These are phyloP conservation scores for Philaethria dido DNA, from an alignment of 2,888 invertebrate species.

Conservation along the genomic window DNA sequence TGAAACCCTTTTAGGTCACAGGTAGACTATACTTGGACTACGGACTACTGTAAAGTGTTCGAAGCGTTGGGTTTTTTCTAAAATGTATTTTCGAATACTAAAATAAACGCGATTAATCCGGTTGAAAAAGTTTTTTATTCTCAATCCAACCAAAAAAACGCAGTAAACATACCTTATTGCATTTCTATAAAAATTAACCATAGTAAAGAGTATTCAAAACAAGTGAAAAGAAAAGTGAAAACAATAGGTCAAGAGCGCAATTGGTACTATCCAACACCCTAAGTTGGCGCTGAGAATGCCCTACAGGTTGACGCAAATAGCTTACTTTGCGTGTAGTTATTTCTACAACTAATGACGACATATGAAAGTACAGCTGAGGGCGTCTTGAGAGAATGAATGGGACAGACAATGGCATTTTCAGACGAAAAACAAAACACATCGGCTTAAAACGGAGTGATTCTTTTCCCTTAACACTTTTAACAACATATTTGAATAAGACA, in stretches of 20 bases:
- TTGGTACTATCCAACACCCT: conserved; percentile 29
- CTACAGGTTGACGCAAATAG: conserved; percentile 34
- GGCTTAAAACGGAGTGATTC: conserved; percentile 15
- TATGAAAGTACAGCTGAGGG: conserved; percentile 33
- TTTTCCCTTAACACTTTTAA: background rate
- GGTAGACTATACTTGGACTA: no score
- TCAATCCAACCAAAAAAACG: background rate
- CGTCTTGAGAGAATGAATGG: conserved; percentile 36
- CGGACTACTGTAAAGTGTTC: no score
- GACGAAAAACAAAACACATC: conserved; percentile 3
- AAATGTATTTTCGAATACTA: no score
- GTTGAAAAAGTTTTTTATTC: background rate
- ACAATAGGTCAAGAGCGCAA: conserved; percentile 28
- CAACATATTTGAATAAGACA: background rate
- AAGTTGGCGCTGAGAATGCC: conserved; percentile 25
- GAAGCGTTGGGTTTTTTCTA: no score
- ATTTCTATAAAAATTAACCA: background rate
- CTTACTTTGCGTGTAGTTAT: conserved; percentile 33
- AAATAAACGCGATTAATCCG: no score
- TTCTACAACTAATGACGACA: conserved; percentile 38
- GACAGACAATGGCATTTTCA: conserved; percentile 27
- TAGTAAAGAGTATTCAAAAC: background rate
- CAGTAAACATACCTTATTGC: background rate
- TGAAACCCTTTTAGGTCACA: no score
- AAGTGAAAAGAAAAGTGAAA: conserved; percentile 7